Percentiles rank a stretch among this genome's conserved stretches.
These are phyloP conservation scores for Pelecanus crispus DNA, from an alignment of 2,113 vertebrate genomes.

Conservation along the genomic window DNA sequence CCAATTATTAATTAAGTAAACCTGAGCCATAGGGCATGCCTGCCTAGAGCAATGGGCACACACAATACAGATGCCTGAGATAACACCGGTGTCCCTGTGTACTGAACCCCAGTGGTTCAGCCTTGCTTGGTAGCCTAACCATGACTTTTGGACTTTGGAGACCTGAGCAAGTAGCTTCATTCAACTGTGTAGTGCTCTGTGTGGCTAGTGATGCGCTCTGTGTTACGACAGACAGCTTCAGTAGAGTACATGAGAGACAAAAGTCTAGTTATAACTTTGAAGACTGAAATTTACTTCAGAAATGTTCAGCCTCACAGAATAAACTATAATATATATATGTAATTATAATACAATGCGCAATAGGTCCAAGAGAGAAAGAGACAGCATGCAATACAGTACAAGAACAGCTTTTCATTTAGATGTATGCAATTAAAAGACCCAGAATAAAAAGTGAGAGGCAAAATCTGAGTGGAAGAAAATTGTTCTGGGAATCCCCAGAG, in stretches of 20 bases:
- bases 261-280: not conserved
- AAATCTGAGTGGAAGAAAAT: not conserved
- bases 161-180: not conserved
- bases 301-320: not conserved
- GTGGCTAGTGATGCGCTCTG: accelerated
- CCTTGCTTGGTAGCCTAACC: not conserved
- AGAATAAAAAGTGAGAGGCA: not conserved
- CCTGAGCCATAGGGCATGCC: not conserved
- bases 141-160: not conserved
- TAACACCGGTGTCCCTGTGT: not conserved
- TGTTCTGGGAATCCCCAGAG: not conserved
- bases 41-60: not conserved
- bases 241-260: not conserved
- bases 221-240: not conserved
- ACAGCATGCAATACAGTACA: not conserved
- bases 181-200: accelerated
- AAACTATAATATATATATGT: not conserved
- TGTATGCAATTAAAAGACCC: not conserved
- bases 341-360: not conserved
- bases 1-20: not conserved
- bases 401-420: not conserved
- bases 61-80: not conserved
- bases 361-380: not conserved
- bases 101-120: not conserved
- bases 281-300: not conserved